Percentiles rank a stretch among this genome's conserved stretches.
Evolutionary conservation across 1,140 invertebrate species (phyloP).

Genomic region (Colletes latitarsis): DNA sequence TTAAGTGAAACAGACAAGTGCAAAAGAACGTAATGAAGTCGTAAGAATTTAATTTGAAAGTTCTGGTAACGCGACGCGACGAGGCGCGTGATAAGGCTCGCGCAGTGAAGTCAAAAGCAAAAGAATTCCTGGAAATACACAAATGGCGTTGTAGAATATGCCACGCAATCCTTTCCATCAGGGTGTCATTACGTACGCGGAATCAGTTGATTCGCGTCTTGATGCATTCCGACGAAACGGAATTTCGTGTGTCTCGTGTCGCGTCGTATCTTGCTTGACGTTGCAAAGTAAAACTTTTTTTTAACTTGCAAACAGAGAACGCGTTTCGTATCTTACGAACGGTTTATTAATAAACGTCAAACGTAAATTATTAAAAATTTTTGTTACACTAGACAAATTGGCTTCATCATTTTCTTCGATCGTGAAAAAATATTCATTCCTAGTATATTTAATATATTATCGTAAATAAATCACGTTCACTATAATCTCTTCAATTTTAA

Average conservation of each 20-base stretch:
- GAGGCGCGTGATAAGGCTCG: slow-evolving; percentile 7
- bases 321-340: background rate
- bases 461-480: no score
- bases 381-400: no score
- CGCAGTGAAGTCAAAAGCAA: slow-evolving; percentile 12
- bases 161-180: slow-evolving; percentile 35
- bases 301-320: background rate
- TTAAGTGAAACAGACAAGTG: no score
- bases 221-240: slow-evolving; percentile 18
- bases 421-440: no score
- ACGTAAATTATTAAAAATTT: no score
- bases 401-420: no score
- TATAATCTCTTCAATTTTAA: no score
- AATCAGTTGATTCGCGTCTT: slow-evolving; percentile 36
- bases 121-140: slow-evolving; percentile 30
- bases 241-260: slow-evolving; percentile 40
- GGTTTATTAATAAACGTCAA: no score
- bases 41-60: background rate
- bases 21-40: no score
- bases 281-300: background rate
- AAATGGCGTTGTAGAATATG: slow-evolving; percentile 39
- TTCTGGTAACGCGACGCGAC: background rate
- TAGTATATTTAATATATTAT: no score
- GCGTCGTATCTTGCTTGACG: background rate
- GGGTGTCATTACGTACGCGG: slow-evolving; percentile 39